phyloP scores from a whole-genome alignment of 2,888 invertebrate genomes.

The Anagyrus pseudococci region DNA sequence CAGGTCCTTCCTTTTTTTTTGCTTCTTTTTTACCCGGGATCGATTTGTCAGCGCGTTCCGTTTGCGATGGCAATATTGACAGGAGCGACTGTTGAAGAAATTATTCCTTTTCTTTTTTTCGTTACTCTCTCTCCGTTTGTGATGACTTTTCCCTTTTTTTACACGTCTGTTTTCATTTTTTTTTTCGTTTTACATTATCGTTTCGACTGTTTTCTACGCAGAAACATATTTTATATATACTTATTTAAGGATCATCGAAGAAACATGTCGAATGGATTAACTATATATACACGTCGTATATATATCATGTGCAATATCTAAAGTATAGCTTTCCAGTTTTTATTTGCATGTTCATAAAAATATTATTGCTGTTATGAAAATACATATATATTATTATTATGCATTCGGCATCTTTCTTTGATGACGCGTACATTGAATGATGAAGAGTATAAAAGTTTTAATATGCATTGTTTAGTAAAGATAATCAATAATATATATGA shows the following conservation, averaged over 20 bases:
- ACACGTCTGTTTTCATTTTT: neutral
- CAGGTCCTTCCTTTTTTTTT: too few species aligned
- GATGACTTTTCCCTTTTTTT: neutral
- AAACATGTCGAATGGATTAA: neutral
- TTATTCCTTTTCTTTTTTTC: too few species aligned
- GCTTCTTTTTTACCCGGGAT: too few species aligned
- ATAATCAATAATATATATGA: neutral
- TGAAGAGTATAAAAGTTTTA: constrained; percentile 7
- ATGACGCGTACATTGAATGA: too few species aligned
- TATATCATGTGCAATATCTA: neutral
- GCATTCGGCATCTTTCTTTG: too few species aligned
- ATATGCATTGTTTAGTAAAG: neutral
- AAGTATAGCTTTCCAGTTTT: neutral
- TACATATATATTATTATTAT: too few species aligned
- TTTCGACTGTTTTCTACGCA: neutral
- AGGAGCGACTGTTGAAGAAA: too few species aligned
- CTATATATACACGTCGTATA: too few species aligned
- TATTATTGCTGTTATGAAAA: neutral
- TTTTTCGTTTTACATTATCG: neutral
- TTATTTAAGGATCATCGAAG: neutral
- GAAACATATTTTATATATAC: neutral
- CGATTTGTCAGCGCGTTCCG: too few species aligned
- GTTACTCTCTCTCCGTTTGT: too few species aligned
- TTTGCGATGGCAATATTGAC: too few species aligned
- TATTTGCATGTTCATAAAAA: neutral